Conservation (phyloP, 2,113 vertebrate species). For the Lanius collurio region DNA sequence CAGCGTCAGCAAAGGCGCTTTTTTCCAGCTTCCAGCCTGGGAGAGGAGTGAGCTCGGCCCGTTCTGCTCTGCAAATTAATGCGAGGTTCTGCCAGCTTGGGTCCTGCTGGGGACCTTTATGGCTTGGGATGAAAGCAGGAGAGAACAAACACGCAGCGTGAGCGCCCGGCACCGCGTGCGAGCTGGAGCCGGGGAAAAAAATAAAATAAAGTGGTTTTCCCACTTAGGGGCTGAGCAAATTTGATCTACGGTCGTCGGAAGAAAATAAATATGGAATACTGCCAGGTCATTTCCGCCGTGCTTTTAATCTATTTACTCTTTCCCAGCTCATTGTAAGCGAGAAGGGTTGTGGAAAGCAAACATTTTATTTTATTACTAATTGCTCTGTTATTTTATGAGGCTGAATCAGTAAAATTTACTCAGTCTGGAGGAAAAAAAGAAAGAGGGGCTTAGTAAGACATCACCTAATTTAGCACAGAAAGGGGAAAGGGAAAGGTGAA, state of each 20-base stretch:
- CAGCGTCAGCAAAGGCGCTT: neutral
- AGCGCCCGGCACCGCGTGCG: neutral
- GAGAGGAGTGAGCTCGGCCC: neutral
- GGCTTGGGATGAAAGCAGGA: slow-evolving; percentile 33
- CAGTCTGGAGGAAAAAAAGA: neutral
- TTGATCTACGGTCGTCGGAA: neutral
- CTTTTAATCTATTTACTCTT: slow-evolving; percentile 53
- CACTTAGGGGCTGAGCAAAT: slow-evolving; percentile 35
- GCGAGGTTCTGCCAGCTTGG: neutral
- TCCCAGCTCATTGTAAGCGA: neutral
- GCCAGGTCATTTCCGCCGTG: neutral
- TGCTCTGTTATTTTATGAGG: slow-evolving; percentile 61
- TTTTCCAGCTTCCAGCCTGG: neutral
- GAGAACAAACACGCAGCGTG: slow-evolving; percentile 43
- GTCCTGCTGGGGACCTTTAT: slow-evolving; percentile 43
- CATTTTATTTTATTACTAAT: slow-evolving; percentile 64
- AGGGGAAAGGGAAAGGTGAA: neutral
- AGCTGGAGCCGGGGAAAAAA: neutral
- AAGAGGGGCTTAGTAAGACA: slow-evolving; percentile 56
- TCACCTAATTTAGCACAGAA: slow-evolving; percentile 64
- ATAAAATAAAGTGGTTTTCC: slow-evolving; percentile 9
- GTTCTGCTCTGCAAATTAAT: slow-evolving; percentile 2
- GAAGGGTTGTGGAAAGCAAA: slow-evolving; percentile 46
- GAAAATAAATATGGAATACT: slow-evolving; percentile 20
- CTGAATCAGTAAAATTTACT: slow-evolving; percentile 47